Evolutionary conservation across 2,113 vertebrate species (phyloP).

Genomic region (Dromaius novaehollandiae): DNA sequence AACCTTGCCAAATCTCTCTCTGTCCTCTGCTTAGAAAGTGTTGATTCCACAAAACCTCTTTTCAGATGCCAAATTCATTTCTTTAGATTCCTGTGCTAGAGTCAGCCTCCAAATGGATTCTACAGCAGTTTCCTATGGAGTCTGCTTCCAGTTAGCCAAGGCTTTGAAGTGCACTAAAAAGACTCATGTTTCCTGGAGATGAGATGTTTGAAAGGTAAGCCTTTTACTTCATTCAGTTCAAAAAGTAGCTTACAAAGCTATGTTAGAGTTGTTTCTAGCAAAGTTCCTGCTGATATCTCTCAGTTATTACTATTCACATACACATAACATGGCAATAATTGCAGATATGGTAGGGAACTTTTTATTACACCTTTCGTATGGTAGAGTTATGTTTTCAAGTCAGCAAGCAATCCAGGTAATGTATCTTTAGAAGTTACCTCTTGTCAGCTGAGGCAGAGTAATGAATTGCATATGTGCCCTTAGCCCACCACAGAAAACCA

Average conservation of each 20-base stretch:
- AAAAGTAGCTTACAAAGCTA: neutral
- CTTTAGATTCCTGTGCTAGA: neutral
- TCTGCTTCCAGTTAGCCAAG: constrained; percentile 13
- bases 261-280: neutral
- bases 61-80: constrained; percentile 43
- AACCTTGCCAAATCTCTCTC: constrained; percentile 21
- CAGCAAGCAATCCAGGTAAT: neutral
- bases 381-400: neutral
- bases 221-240: neutral
- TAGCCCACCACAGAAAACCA: neutral
- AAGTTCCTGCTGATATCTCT: neutral
- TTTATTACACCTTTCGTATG: neutral
- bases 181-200: neutral
- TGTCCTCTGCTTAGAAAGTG: constrained; percentile 39
- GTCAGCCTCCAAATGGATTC: constrained; percentile 4
- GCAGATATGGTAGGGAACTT: neutral
- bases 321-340: neutral
- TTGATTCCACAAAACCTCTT: constrained; percentile 43
- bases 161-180: neutral
- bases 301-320: neutral
- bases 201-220: neutral
- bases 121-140: neutral
- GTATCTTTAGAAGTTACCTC: neutral
- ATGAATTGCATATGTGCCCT: neutral
- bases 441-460: neutral